Percentiles rank a stretch among this genome's conserved stretches.
phyloP scores from a whole-genome alignment of 2,797 vertebrate genomes.

The Remorina albescens region DNA sequence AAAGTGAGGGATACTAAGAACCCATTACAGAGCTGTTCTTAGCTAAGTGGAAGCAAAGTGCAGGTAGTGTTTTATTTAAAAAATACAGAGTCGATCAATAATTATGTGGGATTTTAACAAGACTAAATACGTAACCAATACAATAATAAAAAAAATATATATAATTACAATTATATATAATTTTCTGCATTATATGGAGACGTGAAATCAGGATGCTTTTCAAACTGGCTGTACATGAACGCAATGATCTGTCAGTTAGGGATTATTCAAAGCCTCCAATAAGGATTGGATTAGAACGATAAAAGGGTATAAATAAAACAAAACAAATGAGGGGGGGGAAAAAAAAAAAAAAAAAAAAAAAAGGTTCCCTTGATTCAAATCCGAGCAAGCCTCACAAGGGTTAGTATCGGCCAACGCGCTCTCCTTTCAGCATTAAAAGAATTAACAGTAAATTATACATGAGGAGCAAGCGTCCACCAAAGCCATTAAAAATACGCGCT shows the following conservation, averaged over 20 bases:
- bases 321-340: too few species aligned
- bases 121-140: background rate
- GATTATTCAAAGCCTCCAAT: slow-evolving; percentile 16
- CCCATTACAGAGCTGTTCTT: slow-evolving; percentile 35
- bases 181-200: background rate
- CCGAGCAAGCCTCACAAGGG: slow-evolving; percentile 57
- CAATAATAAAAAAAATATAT: too few species aligned
- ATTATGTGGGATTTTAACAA: background rate
- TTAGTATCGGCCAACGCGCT: slow-evolving; percentile 74
- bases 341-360: too few species aligned
- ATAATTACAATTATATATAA: background rate
- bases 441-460: slow-evolving; percentile 80
- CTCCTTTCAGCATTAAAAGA: slow-evolving; percentile 72
- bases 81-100: background rate
- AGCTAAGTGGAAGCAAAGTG: slow-evolving; percentile 21
- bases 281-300: slow-evolving; percentile 44
- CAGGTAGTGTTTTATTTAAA: slow-evolving; percentile 17
- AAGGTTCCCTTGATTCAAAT: slow-evolving; percentile 59
- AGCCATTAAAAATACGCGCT: slow-evolving; percentile 74
- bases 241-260: background rate
- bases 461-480: slow-evolving; percentile 72
- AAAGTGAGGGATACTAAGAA: slow-evolving; percentile 52
- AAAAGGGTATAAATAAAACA: slow-evolving; percentile 57
- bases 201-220: background rate
- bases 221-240: background rate